A percentile compares a stretch with the other conserved stretches of the same genome.
Conservation (phyloP, 2,113 vertebrate species). For the Chauna torquata region DNA sequence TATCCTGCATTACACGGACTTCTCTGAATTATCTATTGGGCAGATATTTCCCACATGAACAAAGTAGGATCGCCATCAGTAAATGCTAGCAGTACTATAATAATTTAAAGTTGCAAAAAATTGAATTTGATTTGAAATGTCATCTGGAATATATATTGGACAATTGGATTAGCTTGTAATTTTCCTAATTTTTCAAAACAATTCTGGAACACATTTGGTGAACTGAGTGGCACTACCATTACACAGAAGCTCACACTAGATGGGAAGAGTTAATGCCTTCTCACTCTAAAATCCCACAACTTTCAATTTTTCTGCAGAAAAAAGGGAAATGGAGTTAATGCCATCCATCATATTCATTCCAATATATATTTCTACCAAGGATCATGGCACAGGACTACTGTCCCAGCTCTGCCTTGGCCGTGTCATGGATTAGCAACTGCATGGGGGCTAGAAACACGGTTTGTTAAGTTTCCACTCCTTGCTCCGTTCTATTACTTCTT, state of each 20-base stretch:
- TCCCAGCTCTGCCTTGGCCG: background rate
- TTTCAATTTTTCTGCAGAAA: background rate
- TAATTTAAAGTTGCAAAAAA: background rate
- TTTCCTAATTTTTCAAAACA: background rate
- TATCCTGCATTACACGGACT: background rate
- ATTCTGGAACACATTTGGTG: background rate
- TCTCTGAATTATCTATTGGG: fast-evolving
- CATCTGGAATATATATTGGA: background rate
- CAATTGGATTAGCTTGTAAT: background rate
- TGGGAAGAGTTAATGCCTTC: background rate
- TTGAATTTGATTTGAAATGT: background rate
- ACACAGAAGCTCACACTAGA: background rate
- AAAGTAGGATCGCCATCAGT: background rate
- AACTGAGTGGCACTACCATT: background rate
- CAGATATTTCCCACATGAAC: background rate
- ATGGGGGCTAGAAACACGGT: background rate
- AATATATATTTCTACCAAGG: background rate
- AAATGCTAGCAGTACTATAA: background rate
- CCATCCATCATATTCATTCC: background rate
- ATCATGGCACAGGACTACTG: background rate
- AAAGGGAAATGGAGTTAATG: background rate
- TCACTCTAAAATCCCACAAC: background rate
- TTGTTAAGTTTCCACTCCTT: background rate
- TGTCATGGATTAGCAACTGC: background rate
- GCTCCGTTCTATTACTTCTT: background rate